Evolutionary conservation across 2,888 invertebrate species (phyloP).

Genomic region (Dicyrtomina minuta): DNA sequence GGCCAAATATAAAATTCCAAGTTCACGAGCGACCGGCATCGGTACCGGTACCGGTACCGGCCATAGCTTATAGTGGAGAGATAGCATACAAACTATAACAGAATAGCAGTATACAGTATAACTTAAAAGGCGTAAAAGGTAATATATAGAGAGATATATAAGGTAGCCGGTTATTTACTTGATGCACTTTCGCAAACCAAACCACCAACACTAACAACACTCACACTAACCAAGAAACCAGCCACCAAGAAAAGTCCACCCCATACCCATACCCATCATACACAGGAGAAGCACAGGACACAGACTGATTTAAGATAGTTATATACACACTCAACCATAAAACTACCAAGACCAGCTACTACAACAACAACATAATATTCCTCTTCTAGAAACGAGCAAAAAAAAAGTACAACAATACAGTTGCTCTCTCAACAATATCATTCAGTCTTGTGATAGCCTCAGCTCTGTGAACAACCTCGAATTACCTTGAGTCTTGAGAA

Average conservation of each 20-base stretch:
- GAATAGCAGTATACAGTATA: no score
- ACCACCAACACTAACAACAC: background rate
- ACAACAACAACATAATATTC: background rate
- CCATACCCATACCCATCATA: no score
- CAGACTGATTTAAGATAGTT: no score
- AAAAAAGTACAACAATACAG: slow-evolving; percentile 3
- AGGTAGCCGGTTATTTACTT: slow-evolving; percentile 35
- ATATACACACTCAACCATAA: background rate
- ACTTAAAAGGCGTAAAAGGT: no score
- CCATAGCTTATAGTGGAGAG: no score
- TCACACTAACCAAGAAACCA: background rate
- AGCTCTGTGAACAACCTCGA: slow-evolving; percentile 11
- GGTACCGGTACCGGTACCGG: no score
- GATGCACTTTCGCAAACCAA: slow-evolving; percentile 33
- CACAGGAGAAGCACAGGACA: no score
- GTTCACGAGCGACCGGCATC: slow-evolving; percentile 45
- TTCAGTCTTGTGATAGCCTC: slow-evolving; percentile 13
- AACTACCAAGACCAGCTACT: no score
- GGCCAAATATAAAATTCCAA: slow-evolving; percentile 40
- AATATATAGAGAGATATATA: no score
- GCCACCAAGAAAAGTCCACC: no score
- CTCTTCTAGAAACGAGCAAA: background rate
- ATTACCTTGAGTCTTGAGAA: slow-evolving; percentile 7
- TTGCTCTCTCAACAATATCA: slow-evolving; percentile 6
- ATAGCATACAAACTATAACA: no score